These are phyloP conservation scores for Palaemon carinicauda DNA, from an alignment of 1,140 invertebrate species.

Conservation along the genomic window DNA sequence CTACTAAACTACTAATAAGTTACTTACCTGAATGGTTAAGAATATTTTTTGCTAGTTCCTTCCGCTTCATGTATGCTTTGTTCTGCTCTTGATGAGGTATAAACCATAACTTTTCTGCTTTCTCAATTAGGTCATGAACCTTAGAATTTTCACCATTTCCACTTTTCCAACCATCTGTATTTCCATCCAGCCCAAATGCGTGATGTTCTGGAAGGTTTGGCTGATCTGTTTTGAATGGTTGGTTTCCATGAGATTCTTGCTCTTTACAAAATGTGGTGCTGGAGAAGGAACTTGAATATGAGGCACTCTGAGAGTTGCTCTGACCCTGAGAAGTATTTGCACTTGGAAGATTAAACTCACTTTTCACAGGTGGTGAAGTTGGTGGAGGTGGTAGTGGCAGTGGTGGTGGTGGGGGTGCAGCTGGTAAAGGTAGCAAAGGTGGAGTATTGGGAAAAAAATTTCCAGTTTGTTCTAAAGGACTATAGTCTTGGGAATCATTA, in stretches of 20 bases:
- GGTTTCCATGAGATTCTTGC: not conserved
- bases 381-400: too few relatives aligned
- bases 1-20: not conserved
- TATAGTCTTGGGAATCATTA: conserved; percentile 12
- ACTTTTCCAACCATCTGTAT: not conserved
- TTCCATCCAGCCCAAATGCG: not conserved
- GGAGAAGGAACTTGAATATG: not conserved
- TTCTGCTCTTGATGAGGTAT: conserved; percentile 38
- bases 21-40: conserved; percentile 30
- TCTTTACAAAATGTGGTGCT: not conserved
- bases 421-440: not conserved
- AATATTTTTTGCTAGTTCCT: conserved; percentile 26
- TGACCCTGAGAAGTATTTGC: not conserved
- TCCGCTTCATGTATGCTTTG: conserved; percentile 30
- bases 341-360: not conserved
- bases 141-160: not conserved
- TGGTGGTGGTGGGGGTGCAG: too few relatives aligned
- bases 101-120: conserved; percentile 27
- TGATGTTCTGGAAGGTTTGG: not conserved
- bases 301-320: not conserved
- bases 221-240: not conserved
- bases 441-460: conserved; percentile 21
- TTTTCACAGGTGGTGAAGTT: not conserved
- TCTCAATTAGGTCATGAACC: conserved; percentile 15
- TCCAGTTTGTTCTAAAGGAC: not conserved